These are phyloP conservation scores for Apis florea DNA, from an alignment of 1,140 invertebrate genomes.

Conservation along the genomic window DNA sequence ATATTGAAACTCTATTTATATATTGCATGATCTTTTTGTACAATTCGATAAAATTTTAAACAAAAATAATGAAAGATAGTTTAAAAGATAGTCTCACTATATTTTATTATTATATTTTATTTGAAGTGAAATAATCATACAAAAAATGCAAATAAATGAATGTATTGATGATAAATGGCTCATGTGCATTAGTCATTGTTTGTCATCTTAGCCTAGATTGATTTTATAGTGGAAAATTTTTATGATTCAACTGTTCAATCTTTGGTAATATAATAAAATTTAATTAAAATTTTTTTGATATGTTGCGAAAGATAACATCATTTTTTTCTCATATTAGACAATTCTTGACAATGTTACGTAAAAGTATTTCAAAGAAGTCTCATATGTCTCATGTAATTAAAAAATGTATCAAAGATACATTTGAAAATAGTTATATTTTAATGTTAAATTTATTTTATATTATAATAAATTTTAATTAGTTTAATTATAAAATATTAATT, in stretches of 20 bases:
- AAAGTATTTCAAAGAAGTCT: neutral
- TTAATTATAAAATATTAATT: neutral
- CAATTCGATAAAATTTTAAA: neutral
- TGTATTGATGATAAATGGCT: neutral
- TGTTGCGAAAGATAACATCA: neutral
- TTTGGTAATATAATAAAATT: conserved; percentile 10
- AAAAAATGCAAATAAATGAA: neutral
- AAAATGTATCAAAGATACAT: neutral
- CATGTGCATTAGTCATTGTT: conserved; percentile 27
- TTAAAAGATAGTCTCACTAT: neutral
- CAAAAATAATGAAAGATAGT: neutral
- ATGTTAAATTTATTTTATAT: neutral
- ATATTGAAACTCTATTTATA: neutral
- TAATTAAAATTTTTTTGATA: neutral
- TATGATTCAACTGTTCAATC: neutral
- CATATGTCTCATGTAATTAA: neutral
- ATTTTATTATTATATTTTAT: neutral
- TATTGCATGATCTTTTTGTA: conserved; percentile 8
- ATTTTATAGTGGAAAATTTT: neutral
- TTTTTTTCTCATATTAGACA: neutral
- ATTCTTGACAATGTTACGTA: neutral
- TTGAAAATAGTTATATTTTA: neutral
- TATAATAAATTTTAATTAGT: too few relatives aligned
- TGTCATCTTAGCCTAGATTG: neutral
- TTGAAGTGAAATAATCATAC: neutral